Evolutionary conservation across 2,797 vertebrate species (phyloP), one percentile per base, ranked within the genome.

Genomic region (Phyllotis vaccarum): DNA sequence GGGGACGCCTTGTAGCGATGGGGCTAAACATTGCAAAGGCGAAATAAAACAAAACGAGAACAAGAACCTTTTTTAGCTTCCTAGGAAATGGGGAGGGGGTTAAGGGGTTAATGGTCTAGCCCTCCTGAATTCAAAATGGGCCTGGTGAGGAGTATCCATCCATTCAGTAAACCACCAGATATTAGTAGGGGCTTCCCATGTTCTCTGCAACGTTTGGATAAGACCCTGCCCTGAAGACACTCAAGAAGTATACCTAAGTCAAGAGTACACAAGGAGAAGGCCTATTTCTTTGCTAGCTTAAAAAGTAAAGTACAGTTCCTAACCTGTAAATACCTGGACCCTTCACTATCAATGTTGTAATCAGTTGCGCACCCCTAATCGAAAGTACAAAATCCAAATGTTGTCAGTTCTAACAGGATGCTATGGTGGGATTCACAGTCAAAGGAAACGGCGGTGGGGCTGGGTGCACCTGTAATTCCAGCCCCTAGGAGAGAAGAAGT

Each of bases 221-320:
- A 22, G 74, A 10, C 24, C 56, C 31, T n/a, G 52, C 62, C 89
- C 40, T 90, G 40, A 5, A 34, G 85, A 14, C 52, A 54, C 29
- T 37, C 81, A 19, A 60, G 54, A 94, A 92, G 40, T 21, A 54
- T 85, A 90, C 70, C 52, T 95, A 78, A 88, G 31, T 52, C 37
- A 82, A 96, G 29, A 11, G 3, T 12, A 76, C 27, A 74, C 34
- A 78, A 74, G 43, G 68, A 49, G 90, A 92, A 52, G n/a, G 22
- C 70, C 5, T 0, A 9, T 54, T 86, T 83, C 52, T 94, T 93
- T 86, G 12, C 46, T 86, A 46, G 54, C 46, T 19, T 68, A 29
- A 94, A 91, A 95, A 74, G 56, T 62, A 58, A 90, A 89, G 11
- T 82, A 7, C 6, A 34, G 72, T 90, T 91, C 37, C 83, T 94